Evolutionary conservation across 2,797 vertebrate genomes (phyloP).

Genomic region (Remorina albescens): DNA sequence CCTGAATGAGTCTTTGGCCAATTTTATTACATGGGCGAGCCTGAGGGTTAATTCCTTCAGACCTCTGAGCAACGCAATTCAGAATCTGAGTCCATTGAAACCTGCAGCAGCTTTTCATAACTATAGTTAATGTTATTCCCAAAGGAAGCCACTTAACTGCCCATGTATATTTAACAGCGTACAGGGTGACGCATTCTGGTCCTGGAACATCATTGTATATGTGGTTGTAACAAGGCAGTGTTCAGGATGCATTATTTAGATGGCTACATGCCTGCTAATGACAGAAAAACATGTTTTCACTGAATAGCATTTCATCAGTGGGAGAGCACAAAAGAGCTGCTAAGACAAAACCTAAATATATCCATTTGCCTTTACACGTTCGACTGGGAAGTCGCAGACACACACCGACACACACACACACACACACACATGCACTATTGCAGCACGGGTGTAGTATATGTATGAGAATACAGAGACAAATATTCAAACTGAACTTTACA

Average conservation of each 20-base stretch:
- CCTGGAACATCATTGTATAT: constrained; percentile 50
- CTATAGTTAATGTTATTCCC: constrained; percentile 56
- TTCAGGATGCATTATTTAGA: constrained; percentile 77
- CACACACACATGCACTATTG: not conserved
- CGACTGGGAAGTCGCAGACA: constrained; percentile 11
- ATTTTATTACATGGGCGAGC: constrained; percentile 7
- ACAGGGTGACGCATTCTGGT: constrained; percentile 40
- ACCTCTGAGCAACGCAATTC: constrained; percentile 39
- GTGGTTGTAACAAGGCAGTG: constrained; percentile 39
- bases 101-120: constrained; percentile 20
- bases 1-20: not conserved
- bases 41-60: constrained; percentile 27
- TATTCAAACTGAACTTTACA: constrained; percentile 33
- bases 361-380: constrained; percentile 48
- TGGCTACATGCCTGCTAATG: constrained; percentile 59
- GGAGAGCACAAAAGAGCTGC: constrained; percentile 61
- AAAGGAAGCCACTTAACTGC: constrained; percentile 61
- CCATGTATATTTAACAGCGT: constrained; percentile 75
- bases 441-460: constrained; percentile 2
- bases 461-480: constrained; percentile 17
- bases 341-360: constrained; percentile 67
- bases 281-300: constrained; percentile 63
- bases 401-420: not conserved
- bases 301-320: constrained; percentile 48
- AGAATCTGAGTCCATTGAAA: constrained; percentile 15